Evolutionary conservation across 2,888 invertebrate genomes (phyloP), one percentile per base, ranked within the genome.

Genomic region (Polyommatus icarus): DNA sequence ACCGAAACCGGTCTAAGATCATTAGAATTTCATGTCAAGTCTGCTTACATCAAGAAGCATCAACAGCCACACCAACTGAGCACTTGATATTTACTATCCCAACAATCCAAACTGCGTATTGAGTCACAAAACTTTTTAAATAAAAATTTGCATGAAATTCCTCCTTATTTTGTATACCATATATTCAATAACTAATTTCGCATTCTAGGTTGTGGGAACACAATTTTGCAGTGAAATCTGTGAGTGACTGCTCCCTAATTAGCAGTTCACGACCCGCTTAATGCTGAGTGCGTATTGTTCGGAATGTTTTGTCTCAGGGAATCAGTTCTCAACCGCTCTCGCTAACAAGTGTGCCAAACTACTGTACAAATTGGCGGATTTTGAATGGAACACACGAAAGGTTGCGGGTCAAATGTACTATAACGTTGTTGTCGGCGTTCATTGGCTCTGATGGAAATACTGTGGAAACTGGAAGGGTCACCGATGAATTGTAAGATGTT

Each of bases 241-340:
- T 79, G 79, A 79, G 77, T 79, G 80, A 80, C 79, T 80, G 79
- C 77, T 61, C 76, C 76, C 80, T 80, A 80, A 80, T 80, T 79
- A 80, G 80, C 76, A 36, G 59, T 29, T 67, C 32, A 67, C 77
- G 61, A 59, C 77, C 73, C 73, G 73, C 73, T 77, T 73, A 73
- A 76, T 24, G 40, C 75, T 76, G 76, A 78, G 36, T 77, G 46
- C 71, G 76, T 76, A 79, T 76, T 78, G 77, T 79, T 75, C 77
- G 72, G 76, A 36, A 61, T 50, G 80, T 78, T 80, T 80, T 79
- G 79, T 79, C 76, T 78, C 57, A 32, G 36, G 50, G 57, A 77
- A 72, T 72, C 54, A 40, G 72, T 77, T 73, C 40, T 36, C 15
- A 40, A 57, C 72, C n/a, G 73, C 36, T 40, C 72, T 29, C 18